Evolutionary conservation across 1,140 invertebrate genomes (phyloP), one percentile per base, ranked within the genome.

Genomic region (Papilio xuthus): DNA sequence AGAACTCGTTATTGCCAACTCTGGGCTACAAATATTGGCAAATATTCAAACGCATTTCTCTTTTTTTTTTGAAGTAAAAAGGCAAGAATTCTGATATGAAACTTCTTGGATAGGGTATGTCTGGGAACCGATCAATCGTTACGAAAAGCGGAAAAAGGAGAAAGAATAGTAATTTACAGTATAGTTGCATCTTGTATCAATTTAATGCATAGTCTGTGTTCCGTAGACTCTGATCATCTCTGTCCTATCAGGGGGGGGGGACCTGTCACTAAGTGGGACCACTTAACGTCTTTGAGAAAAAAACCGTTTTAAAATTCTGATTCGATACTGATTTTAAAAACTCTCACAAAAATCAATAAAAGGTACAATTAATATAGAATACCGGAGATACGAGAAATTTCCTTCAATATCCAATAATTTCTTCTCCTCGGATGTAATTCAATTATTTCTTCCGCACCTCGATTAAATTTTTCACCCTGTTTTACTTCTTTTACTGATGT

Each of bases 361-460:
- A 28, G 12, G 50, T 15, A 32, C 26, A 67, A 67, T 28, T 28
- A 60, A 26, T 26, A 60, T 6, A 2, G 53, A 67, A 67, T 28
- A 67, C 60, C 60, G 60, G 60, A 67, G 60, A 67, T 67, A 67
- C 60, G 23, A 67, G 60, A 60, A 60, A 26, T 67, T 67, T 26
- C 20, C 56, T 26, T 15, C 23, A 67, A 67, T 67, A 67, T 67
- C 26, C 60, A 26, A 28, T 32, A 67, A 67, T 67, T 67, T 13
- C 26, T 23, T 8, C 23, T 26, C 60, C 23, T 67, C 60, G 60
- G 60, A 32, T 26, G 23, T 67, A 67, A 67, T 67, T 32, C 60
- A 20, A 67, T 67, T 67, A 67, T 67, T 67, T 67, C 60, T 67
- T 67, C 60, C 60, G 60, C 26, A 12, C 60, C 26, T 67, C 60